Base-by-base conservation (phyloP, 1,140 invertebrate genomes). In the Sitodiplosis mosellana region DNA sequence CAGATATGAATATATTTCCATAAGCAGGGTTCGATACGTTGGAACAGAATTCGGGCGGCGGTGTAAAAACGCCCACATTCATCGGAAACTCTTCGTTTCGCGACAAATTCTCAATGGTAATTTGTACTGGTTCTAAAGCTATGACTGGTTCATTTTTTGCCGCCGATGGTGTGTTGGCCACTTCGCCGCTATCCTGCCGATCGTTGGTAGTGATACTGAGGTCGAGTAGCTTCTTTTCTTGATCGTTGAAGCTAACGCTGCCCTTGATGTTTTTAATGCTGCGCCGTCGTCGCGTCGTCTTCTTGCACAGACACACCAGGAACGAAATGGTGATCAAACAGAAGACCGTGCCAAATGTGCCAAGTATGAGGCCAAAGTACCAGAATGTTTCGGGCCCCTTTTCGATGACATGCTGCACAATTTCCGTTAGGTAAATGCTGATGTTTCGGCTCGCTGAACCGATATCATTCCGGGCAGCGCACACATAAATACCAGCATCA, bases 401-500 rank as follows among this genome's bases (percentile, higher is more conserved):
- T 22, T 55, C 59, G 38, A 64, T 53, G 44, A 64, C 61, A 48
- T 37, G 77, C 71, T 33, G 74, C 15, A 78, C 73, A 33, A 81
- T 76, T 52, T 81, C 73, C 20, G 78, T 80, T 19, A 86, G 69
- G 33, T 78, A 75, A 11, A 88, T 71, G 27, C 74, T 77, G 0
- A 83, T 73, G 45, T 82, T 82, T 36, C 73, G 70, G 22, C 74
- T 73, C 6, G 79, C 76, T 17, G 71, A 66, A 1, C 83, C 87
- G 14, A 83, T 77, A 15, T 75, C 60, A 61, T 91, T 92, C 14
- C 67, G 71, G 6, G 81, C 85, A 15, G 77, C 70, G 59, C 87
- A 91, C 1, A 76, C 74, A 58, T 90, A 91, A 36, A 82, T 76
- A 0, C 86, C 87, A 12, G 80, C 80, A 59, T 89, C 83, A 10